Conservation (phyloP, 2,888 invertebrate genomes). For the Teleogryllus oceanicus region DNA sequence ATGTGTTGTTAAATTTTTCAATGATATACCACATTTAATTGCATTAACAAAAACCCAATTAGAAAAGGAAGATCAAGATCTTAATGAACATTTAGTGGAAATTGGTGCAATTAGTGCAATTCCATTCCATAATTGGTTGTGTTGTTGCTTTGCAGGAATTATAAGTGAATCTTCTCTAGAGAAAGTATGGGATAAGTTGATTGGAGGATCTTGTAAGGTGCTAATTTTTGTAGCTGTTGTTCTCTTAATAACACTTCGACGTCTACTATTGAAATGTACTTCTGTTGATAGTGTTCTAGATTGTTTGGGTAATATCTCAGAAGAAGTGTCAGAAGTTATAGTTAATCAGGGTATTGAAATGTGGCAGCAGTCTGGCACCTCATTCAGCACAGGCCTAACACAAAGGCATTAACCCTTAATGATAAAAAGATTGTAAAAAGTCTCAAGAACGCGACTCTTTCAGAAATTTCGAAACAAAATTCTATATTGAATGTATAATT, state of each 20-base stretch:
- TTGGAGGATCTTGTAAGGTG: constrained; percentile 80
- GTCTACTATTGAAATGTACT: constrained; percentile 62
- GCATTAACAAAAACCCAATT: constrained; percentile 65
- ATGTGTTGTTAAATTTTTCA: constrained; percentile 62
- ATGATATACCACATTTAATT: constrained; percentile 62
- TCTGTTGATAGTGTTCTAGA: constrained; percentile 59
- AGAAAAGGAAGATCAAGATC: constrained; percentile 71
- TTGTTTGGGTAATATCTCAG: constrained; percentile 56
- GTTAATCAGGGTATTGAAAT: constrained; percentile 82
- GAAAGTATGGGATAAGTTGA: constrained; percentile 85
- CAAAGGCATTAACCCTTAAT: neutral
- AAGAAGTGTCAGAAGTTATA: constrained; percentile 76
- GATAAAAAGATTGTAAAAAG: too few species aligned
- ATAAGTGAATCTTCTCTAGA: constrained; percentile 73
- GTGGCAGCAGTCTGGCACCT: constrained; percentile 76
- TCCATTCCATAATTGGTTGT: constrained; percentile 75
- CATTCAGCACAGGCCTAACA: constrained; percentile 36
- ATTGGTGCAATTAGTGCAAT: constrained; percentile 61
- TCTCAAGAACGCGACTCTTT: too few species aligned
- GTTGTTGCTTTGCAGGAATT: constrained; percentile 76
- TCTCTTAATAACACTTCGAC: constrained; percentile 65
- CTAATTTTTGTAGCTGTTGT: constrained; percentile 74
- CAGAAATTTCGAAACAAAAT: too few species aligned
- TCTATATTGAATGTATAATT: too few species aligned
- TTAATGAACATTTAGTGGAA: constrained; percentile 66